phyloP scores from a whole-genome alignment of 2,113 vertebrate genomes.

The Sander vitreus region DNA sequence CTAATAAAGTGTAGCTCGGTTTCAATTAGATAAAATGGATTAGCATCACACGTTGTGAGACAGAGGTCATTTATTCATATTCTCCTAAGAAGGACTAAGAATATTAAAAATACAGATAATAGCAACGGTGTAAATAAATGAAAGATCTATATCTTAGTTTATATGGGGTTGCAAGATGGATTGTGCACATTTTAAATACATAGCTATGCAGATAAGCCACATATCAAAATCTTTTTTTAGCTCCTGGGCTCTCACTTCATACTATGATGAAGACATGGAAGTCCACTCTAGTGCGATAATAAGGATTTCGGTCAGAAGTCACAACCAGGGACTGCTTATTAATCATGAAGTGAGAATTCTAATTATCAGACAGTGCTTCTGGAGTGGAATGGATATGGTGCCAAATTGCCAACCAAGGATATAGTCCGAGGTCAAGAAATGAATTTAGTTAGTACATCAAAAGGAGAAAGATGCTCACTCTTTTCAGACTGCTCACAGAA shows the following conservation, averaged over 20 bases:
- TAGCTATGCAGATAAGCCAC: slow-evolving; percentile 3
- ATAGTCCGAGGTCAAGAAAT: slow-evolving; percentile 78
- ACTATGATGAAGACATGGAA: slow-evolving; percentile 58
- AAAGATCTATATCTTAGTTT: slow-evolving; percentile 22
- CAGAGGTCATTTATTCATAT: slow-evolving; percentile 37
- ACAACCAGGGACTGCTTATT: slow-evolving; percentile 70
- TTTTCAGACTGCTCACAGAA: slow-evolving; percentile 27
- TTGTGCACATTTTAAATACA: slow-evolving; percentile 13
- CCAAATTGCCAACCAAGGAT: slow-evolving; percentile 79
- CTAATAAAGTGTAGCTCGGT: slow-evolving; percentile 30
- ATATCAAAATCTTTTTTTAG: not conserved
- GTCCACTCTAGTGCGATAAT: slow-evolving; percentile 52
- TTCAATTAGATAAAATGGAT: slow-evolving; percentile 53
- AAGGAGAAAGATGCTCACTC: slow-evolving; percentile 49
- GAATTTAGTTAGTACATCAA: slow-evolving; percentile 74
- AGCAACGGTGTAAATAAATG: slow-evolving; percentile 7
- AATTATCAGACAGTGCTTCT: slow-evolving; percentile 81
- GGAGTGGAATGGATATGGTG: slow-evolving; percentile 73
- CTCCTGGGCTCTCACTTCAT: not conserved
- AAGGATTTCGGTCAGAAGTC: slow-evolving; percentile 68
- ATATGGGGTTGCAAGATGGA: slow-evolving; percentile 3
- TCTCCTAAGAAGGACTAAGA: slow-evolving; percentile 15
- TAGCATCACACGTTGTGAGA: slow-evolving; percentile 37
- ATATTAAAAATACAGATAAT: slow-evolving; percentile 38
- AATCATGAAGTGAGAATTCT: slow-evolving; percentile 79